Evolutionary conservation across 2,888 invertebrate species (phyloP).

Genomic region (Diarsia dahlii): DNA sequence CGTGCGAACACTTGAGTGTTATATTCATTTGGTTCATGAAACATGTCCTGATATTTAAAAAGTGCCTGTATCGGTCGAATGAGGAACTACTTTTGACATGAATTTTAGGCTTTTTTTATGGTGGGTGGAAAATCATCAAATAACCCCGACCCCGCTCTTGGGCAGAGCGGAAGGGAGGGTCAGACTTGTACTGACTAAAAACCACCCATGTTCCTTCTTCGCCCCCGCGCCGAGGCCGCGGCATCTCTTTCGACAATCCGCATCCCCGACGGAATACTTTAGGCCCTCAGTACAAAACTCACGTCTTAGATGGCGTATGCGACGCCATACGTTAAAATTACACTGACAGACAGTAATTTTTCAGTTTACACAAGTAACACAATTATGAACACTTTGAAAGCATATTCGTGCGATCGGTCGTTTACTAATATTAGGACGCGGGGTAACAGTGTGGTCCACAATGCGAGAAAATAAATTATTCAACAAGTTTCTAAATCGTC

Average conservation of each 20-base stretch:
- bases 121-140: too few relatives aligned
- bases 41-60: neutral
- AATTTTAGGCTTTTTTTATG: too few relatives aligned
- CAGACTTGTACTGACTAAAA: too few relatives aligned
- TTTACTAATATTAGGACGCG: neutral
- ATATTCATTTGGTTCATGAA: neutral
- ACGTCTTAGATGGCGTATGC: neutral
- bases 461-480: conserved; percentile 19
- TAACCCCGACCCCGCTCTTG: too few relatives aligned
- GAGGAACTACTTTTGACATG: neutral
- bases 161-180: too few relatives aligned
- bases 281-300: neutral
- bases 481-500: neutral
- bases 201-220: too few relatives aligned
- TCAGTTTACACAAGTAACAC: neutral
- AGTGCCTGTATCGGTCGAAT: neutral
- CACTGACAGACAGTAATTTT: neutral
- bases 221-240: too few relatives aligned
- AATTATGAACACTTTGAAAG: neutral
- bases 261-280: too few relatives aligned
- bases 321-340: neutral
- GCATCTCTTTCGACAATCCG: too few relatives aligned
- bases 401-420: neutral
- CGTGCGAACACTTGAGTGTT: neutral
- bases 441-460: neutral